Base-by-base conservation (phyloP, 2,888 invertebrate species). In the Elmis aenea region DNA sequence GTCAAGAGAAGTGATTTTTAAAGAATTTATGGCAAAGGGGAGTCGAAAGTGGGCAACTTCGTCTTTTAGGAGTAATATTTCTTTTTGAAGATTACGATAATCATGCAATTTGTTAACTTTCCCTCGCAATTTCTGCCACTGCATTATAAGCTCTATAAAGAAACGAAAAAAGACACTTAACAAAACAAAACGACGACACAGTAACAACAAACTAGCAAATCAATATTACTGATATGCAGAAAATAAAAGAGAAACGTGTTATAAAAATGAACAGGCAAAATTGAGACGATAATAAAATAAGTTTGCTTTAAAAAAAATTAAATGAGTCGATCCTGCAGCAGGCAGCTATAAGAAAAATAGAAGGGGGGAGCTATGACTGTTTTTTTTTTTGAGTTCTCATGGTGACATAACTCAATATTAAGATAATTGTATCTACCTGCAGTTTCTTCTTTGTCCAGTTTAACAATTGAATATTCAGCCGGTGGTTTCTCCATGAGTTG, bases 81-180 rank as follows among this genome's bases (percentile, higher is more conserved):
- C 62, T 39, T 61, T 64, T 38, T 66, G 64, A 24, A 69, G 50
- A 31, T 57, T 58, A 35, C 63, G 52, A 40, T 62, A 65, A 39
- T 66, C 64, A 35, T 66, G 64, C 62, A 68, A 65, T 46, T 61
- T 66, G 28, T 51, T 44, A 21, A 62, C 59, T 38, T 59, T 60
- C 26, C 52, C 64, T 56, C 72, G 71, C 33, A 74, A 58, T 30
- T 64, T 59, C 52, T 71, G 72, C 74, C 75, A 70, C 58, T 68
- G 58, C 54, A 66, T 60, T 51, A 73, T 59, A 54, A 75, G 52
- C 57, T 70, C 70, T 75, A 64, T 23, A 62, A 57, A 26, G 20
- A 47, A 38, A 21, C 20, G 23, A 18, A 16, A 26, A 27, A 15
- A 15, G 11, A 6, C n/a, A n/a, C n/a, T n/a, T n/a, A n/a, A n/a